A percentile compares a stretch with the other conserved stretches of the same genome.
Evolutionary conservation across 2,888 invertebrate genomes (phyloP).

Genomic region (Drosophila paranaensis): DNA sequence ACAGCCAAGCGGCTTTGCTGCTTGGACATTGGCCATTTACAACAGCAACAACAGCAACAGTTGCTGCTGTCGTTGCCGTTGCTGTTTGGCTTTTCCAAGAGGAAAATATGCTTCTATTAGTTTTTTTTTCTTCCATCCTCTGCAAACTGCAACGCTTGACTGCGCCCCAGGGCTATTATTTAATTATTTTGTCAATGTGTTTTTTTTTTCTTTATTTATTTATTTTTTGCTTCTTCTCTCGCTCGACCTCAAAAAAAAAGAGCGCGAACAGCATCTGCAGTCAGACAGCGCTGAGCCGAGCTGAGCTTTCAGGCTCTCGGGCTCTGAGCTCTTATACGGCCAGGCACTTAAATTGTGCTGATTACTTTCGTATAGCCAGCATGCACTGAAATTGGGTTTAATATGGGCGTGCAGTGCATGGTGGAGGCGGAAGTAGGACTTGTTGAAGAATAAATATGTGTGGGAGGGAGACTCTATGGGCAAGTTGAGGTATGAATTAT

Average conservation of each 20-base stretch:
- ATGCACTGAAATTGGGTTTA: not conserved
- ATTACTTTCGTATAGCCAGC: slow-evolving; percentile 5
- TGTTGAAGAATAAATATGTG: too few species aligned
- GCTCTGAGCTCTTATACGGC: slow-evolving; percentile 34
- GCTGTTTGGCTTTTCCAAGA: slow-evolving; percentile 32
- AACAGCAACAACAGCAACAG: slow-evolving; percentile 1
- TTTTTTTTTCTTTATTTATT: slow-evolving; percentile 12
- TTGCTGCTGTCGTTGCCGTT: not conserved
- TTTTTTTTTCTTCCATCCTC: slow-evolving; percentile 33
- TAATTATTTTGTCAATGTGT: slow-evolving; percentile 78
- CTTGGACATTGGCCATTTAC: slow-evolving; percentile 39
- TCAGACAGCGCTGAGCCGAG: slow-evolving; percentile 11
- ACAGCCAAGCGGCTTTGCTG: slow-evolving; percentile 62
- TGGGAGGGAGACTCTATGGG: not conserved
- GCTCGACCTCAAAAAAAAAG: slow-evolving; percentile 43
- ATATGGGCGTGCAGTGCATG: not conserved
- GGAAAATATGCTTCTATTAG: slow-evolving; percentile 60
- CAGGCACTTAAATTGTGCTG: slow-evolving; percentile 26
- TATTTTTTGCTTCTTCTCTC: slow-evolving; percentile 12
- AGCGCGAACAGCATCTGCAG: slow-evolving; percentile 18
- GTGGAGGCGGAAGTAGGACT: not conserved
- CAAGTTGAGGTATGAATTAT: too few species aligned
- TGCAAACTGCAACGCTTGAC: slow-evolving; percentile 58
- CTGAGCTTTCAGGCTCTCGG: slow-evolving; percentile 15
- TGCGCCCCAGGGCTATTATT: slow-evolving; percentile 70